Evolutionary conservation across 1,140 invertebrate genomes (phyloP).

Genomic region (Meloidogyne chitwoodi): DNA sequence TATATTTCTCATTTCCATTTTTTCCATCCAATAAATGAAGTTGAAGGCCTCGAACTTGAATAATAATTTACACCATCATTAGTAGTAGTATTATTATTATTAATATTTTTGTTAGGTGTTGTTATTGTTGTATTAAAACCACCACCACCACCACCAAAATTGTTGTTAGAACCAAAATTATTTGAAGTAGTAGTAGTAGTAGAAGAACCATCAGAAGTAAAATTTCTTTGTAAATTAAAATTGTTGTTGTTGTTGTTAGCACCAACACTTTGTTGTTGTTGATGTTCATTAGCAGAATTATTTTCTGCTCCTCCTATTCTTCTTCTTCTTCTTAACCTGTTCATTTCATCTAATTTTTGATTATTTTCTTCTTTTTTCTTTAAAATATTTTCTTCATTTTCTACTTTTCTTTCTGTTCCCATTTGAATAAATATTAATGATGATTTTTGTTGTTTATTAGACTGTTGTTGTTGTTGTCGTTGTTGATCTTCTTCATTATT

Average conservation of each 20-base stretch:
- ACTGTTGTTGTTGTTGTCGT: background rate
- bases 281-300: background rate
- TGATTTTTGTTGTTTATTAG: background rate
- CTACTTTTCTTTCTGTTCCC: background rate
- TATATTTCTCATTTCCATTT: background rate
- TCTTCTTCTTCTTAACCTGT: background rate
- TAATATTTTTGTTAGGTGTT: too few species aligned
- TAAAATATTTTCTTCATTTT: background rate
- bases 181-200: too few species aligned
- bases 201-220: background rate
- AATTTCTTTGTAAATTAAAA: background rate
- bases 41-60: background rate
- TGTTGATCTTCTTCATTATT: background rate
- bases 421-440: background rate
- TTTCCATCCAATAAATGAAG: background rate
- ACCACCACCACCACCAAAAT: too few species aligned
- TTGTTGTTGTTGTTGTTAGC: background rate
- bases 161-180: too few species aligned
- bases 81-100: background rate
- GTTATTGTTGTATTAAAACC: too few species aligned
- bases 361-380: background rate
- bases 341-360: background rate
- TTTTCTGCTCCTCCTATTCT: background rate
- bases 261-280: background rate
- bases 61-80: background rate